phyloP scores from a whole-genome alignment of 2,888 invertebrate genomes.

The Rhamphomyia laevipes region DNA sequence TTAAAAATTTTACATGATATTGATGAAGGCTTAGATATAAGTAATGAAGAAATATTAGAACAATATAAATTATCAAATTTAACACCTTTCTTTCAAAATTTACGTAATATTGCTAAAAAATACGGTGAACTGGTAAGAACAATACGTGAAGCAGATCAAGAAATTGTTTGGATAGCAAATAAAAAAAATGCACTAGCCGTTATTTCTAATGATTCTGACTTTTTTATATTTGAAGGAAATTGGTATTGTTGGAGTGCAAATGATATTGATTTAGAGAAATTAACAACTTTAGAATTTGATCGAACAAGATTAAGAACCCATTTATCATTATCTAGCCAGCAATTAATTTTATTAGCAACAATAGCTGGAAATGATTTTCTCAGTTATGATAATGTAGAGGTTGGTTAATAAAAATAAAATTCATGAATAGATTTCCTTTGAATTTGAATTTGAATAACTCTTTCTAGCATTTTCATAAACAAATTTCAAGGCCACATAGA shows the following conservation, averaged over 20 bases:
- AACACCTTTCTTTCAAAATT: constrained; percentile 1
- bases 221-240: constrained; percentile 11
- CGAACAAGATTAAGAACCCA: constrained; percentile 3
- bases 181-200: constrained; percentile 10
- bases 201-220: constrained; percentile 12
- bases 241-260: constrained; percentile 8
- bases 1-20: neutral
- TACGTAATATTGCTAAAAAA: neutral
- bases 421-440: neutral
- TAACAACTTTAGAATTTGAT: constrained; percentile 7
- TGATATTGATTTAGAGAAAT: constrained; percentile 2
- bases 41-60: neutral
- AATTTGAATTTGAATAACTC: too few species aligned
- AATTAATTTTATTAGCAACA: constrained; percentile 10
- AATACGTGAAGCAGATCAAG: constrained; percentile 10
- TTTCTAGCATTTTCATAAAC: neutral
- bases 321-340: constrained; percentile 2
- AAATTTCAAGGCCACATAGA: neutral
- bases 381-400: constrained; percentile 2
- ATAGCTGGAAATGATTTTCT: constrained; percentile 12
- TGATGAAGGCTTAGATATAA: constrained; percentile 2
- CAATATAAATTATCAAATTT: neutral
- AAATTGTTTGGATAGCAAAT: constrained; percentile 10
- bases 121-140: constrained; percentile 1
- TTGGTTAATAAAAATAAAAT: neutral